Percentiles rank a stretch among this genome's conserved stretches.
Conservation (phyloP, 2,113 vertebrate genomes). For the Balaeniceps rex region DNA sequence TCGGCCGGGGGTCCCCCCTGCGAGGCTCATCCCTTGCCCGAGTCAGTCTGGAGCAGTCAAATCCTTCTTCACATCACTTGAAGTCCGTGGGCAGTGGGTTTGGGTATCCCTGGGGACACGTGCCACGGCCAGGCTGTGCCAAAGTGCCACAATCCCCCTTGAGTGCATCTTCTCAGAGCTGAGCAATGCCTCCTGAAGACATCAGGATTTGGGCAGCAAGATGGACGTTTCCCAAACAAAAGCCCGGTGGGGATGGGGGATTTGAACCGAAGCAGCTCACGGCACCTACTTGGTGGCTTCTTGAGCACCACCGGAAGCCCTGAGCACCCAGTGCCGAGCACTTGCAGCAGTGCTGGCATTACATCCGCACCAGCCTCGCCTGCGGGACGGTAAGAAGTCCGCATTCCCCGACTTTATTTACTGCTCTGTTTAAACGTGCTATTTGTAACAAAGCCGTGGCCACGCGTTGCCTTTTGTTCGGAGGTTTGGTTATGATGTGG, state of each 20-base stretch:
- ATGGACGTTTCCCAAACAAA: background rate
- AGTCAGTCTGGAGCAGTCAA: background rate
- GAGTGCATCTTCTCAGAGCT: background rate
- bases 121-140: background rate
- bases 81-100: background rate
- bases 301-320: background rate
- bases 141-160: background rate
- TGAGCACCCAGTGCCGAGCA: background rate
- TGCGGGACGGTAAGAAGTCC: background rate
- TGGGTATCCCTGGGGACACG: background rate
- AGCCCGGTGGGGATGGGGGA: rapidly evolving
- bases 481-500: background rate
- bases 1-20: background rate
- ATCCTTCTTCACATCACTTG: background rate
- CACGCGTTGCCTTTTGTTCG: background rate
- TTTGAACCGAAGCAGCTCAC: background rate
- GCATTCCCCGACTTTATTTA: background rate
- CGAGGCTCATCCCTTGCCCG: rapidly evolving
- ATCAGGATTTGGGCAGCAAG: background rate
- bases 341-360: background rate
- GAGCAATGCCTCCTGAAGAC: background rate
- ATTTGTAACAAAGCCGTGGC: rapidly evolving
- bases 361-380: background rate
- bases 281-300: background rate
- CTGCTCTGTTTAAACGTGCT: background rate